Evolutionary conservation across 2,888 invertebrate genomes (phyloP), one percentile per base, ranked within the genome.

Genomic region (Rhogogaster chlorosoma): DNA sequence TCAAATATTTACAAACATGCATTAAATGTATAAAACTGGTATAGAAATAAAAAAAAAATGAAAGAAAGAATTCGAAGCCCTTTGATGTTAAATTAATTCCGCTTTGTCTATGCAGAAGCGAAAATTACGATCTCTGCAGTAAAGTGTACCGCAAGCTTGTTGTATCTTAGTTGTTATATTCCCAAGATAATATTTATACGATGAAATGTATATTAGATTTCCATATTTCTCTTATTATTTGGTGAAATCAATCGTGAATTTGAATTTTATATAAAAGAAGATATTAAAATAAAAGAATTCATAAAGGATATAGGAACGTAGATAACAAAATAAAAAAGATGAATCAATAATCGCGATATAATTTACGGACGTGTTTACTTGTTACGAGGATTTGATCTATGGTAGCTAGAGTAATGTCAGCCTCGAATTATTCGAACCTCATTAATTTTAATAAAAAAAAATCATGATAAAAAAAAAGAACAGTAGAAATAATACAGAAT

Each of bases 241-340:
- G 84, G n/a, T 29, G 12, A 42, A 83, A 12, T 45, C 18, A 49
- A 49, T 49, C n/a, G n/a, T 36, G 29, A 67, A 22, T 64, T 84
- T 0, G 12, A 85, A 85, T 10, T 53, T n/a, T 53, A 7, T 53
- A 18, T 49, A 53, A n/a, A 53, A 38, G 5, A 38, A 38, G 9
- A 53, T n/a, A 53, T 26, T 0, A 26, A 26, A 61, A 61, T 61
- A 61, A 12, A 61, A 53, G 1, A 53, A 49, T 49, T 18, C 6
- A 49, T n/a, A 49, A 6, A 38, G 18, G 49, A 18, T 49, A n/a
- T n/a, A n/a, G n/a, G n/a, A 49, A 49, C n/a, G 18, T 5, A 4
- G 49, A 49, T 49, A n/a, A 49, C 5, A 49, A 49, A n/a, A 49
- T 49, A 49, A 49, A n/a, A 53, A 53, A n/a, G n/a, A 53, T 53